Percentiles rank a stretch among this genome's conserved stretches.
phyloP scores from a whole-genome alignment of 2,888 invertebrate species.

The Pycnomerus fuliginosus region DNA sequence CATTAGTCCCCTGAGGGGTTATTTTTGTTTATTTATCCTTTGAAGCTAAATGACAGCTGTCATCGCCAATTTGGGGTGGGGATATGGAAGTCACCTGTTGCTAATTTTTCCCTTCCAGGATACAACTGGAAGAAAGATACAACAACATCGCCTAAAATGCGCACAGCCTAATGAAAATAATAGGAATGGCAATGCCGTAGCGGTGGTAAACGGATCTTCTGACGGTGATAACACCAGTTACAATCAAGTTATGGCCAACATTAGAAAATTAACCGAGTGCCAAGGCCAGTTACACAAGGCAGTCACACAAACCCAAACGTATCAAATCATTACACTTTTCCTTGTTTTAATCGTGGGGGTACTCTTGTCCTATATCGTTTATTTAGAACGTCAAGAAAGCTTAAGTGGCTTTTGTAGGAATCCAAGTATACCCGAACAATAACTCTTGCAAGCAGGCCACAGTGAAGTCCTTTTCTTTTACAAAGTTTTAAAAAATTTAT shows the following conservation, averaged over 20 bases:
- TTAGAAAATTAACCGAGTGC: conserved; percentile 51
- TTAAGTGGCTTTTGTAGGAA: conserved; percentile 29
- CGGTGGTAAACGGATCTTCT: conserved; percentile 6
- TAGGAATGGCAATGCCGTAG: conserved; percentile 41
- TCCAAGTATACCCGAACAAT: conserved; percentile 41
- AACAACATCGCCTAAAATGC: conserved; percentile 74
- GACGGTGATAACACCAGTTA: conserved; percentile 36
- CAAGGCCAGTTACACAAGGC: conserved; percentile 55
- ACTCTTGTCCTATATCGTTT: conserved; percentile 27
- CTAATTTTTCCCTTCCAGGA: conserved; percentile 36
- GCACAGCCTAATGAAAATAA: conserved; percentile 53
- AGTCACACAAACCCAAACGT: conserved; percentile 54
- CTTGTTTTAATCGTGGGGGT: conserved; percentile 48
- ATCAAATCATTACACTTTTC: conserved; percentile 56
- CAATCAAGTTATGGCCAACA: conserved; percentile 39
- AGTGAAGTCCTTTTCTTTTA: conserved; percentile 30
- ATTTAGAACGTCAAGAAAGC: conserved; percentile 13
- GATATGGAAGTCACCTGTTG: neutral
- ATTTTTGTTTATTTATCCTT: too few relatives aligned
- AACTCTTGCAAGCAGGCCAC: conserved; percentile 41
- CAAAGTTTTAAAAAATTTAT: conserved; percentile 34
- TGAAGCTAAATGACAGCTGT: too few relatives aligned
- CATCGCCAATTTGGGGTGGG: too few relatives aligned
- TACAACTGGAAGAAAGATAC: conserved; percentile 51
- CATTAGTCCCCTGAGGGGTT: too few relatives aligned